phyloP scores from a whole-genome alignment of 2,888 invertebrate species.

The Ectemnius lituratus region DNA sequence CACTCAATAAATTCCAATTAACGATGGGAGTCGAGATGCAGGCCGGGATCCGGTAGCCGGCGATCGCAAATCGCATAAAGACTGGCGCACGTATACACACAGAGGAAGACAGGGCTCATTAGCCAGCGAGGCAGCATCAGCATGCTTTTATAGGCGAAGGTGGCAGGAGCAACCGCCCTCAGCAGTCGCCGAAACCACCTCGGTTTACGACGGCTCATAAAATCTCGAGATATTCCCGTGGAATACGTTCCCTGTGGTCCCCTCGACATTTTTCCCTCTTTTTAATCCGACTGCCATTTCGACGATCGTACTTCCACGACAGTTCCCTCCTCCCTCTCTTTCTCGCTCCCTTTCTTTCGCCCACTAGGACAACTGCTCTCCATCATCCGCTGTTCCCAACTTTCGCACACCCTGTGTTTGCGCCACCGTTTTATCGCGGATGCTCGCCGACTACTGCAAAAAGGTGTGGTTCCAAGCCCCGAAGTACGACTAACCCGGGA shows the following conservation, averaged over 20 bases:
- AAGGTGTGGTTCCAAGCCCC: conserved; percentile 7
- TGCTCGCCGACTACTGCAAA: conserved; percentile 7
- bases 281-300: conserved; percentile 19
- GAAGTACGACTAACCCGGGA: not conserved
- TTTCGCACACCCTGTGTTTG: not conserved
- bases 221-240: conserved; percentile 46
- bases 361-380: no score
- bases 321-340: no score
- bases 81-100: conserved; percentile 67
- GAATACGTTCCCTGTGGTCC: conserved; percentile 35
- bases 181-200: conserved; percentile 52
- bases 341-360: not conserved
- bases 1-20: conserved; percentile 67
- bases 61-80: conserved; percentile 68
- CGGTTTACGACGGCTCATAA: conserved; percentile 63
- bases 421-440: not conserved
- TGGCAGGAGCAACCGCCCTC: conserved; percentile 57
- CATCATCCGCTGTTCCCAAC: conserved; percentile 6
- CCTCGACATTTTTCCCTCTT: conserved; percentile 1
- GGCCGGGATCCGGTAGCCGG: conserved; percentile 50
- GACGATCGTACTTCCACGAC: not conserved
- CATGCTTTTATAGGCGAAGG: conserved; percentile 68
- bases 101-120: conserved; percentile 64
- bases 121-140: conserved; percentile 60
- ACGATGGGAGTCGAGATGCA: conserved; percentile 32